These are phyloP conservation scores for Alauda arvensis DNA, from an alignment of 2,797 vertebrate genomes.

Conservation along the genomic window DNA sequence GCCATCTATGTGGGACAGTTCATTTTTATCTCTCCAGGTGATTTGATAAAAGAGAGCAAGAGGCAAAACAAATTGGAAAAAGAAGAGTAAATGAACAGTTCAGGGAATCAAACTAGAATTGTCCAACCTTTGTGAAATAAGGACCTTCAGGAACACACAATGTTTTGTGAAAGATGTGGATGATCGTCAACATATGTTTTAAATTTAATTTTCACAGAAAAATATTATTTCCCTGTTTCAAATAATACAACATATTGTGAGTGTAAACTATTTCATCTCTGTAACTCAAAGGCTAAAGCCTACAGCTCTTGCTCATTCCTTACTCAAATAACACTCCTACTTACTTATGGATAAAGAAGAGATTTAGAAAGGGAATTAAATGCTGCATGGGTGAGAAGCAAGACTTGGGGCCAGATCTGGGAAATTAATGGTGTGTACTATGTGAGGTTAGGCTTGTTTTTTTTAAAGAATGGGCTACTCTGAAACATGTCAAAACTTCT, in stretches of 20 bases:
- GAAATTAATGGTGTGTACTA: background rate
- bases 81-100: background rate
- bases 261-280: background rate
- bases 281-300: constrained; percentile 27
- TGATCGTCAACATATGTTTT: background rate
- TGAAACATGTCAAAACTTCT: background rate
- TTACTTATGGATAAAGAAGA: constrained; percentile 14
- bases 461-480: background rate
- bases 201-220: constrained; percentile 29
- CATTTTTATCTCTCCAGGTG: background rate
- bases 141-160: background rate
- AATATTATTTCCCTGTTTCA: constrained; percentile 28
- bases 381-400: background rate
- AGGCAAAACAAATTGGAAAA: background rate
- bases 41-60: background rate
- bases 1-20: background rate
- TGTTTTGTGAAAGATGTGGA: constrained; percentile 6
- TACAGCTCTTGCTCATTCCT: constrained; percentile 30
- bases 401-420: background rate
- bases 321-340: constrained; percentile 37
- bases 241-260: constrained; percentile 40
- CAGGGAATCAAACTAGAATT: background rate
- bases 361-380: background rate
- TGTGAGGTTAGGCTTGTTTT: background rate
- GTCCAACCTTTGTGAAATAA: background rate